These are phyloP conservation scores for Hassar affinis DNA, from an alignment of 2,113 vertebrate species.

Conservation along the genomic window DNA sequence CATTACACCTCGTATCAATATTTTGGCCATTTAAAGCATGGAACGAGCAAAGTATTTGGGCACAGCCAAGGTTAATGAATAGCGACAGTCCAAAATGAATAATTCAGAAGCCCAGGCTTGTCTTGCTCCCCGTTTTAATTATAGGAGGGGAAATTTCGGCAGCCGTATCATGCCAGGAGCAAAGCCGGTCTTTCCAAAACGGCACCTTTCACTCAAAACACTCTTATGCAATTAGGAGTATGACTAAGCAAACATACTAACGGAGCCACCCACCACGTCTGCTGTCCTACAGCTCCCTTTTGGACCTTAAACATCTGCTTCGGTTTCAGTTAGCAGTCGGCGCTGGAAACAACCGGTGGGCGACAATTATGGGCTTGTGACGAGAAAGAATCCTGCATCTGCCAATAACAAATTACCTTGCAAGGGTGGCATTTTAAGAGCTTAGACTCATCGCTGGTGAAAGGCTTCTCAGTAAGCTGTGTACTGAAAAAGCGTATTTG, in stretches of 20 bases:
- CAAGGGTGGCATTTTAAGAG: constrained; percentile 16
- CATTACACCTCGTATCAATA: neutral
- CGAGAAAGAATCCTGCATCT: constrained; percentile 34
- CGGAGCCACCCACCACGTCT: constrained; percentile 50
- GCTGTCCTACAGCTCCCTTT: constrained; percentile 44
- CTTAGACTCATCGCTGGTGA: neutral
- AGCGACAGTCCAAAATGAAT: constrained; percentile 9
- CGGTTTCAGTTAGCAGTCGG: constrained; percentile 41
- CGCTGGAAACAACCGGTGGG: constrained; percentile 48
- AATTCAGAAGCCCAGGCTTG: neutral
- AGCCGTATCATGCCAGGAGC: constrained; percentile 33
- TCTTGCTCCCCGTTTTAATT: constrained; percentile 6
- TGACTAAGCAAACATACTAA: constrained; percentile 52
- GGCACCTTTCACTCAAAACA: constrained; percentile 42
- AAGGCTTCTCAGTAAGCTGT: constrained; percentile 1
- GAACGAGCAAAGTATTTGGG: neutral
- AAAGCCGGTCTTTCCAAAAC: constrained; percentile 38
- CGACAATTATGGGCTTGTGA: constrained; percentile 43
- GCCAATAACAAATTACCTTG: constrained; percentile 33
- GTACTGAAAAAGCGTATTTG: constrained; percentile 5
- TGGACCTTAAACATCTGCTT: constrained; percentile 45
- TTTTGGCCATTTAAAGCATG: neutral
- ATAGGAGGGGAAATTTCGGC: constrained; percentile 29
- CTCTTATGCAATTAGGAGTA: constrained; percentile 44
- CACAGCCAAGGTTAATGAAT: neutral